These are phyloP conservation scores for Hofmannophila pseudospretella DNA, from an alignment of 2,888 invertebrate genomes.

Conservation along the genomic window DNA sequence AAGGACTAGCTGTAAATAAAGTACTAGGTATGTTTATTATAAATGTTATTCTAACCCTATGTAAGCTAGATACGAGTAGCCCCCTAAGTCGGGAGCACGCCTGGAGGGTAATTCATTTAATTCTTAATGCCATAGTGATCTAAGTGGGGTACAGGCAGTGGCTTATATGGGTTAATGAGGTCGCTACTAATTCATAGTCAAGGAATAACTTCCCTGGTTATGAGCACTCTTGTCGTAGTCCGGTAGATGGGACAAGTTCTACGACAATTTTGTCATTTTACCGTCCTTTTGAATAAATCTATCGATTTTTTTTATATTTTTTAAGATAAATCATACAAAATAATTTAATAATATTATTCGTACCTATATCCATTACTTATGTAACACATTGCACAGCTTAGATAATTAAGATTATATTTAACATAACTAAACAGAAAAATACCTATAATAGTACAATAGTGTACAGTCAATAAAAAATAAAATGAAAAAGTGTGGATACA, in stretches of 20 bases:
- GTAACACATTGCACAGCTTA: too few species aligned
- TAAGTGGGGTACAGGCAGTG: slow-evolving; percentile 32
- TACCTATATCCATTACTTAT: too few species aligned
- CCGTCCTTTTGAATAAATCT: slow-evolving; percentile 3
- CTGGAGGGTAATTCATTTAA: slow-evolving; percentile 53
- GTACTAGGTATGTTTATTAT: background rate
- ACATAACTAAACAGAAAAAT: too few species aligned
- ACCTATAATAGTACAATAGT: too few species aligned
- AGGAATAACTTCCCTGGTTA: slow-evolving; percentile 46
- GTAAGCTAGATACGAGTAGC: background rate
- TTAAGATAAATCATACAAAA: too few species aligned
- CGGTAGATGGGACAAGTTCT: slow-evolving; percentile 25
- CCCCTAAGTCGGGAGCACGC: slow-evolving; percentile 3
- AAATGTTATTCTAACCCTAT: background rate
- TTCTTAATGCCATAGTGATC: slow-evolving; percentile 63
- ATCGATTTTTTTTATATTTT: too few species aligned
- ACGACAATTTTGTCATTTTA: slow-evolving; percentile 9
- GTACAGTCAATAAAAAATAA: too few species aligned
- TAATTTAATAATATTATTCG: too few species aligned
- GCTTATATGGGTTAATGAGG: slow-evolving; percentile 70
- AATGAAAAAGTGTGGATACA: too few species aligned
- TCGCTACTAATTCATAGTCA: slow-evolving; percentile 64
- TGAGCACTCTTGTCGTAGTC: slow-evolving; percentile 33
- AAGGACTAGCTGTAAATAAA: slow-evolving; percentile 1
- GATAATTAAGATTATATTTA: too few species aligned